Evolutionary conservation across 1,140 invertebrate genomes (phyloP), one percentile per base, ranked within the genome.

Genomic region (Melitaea cinxia): DNA sequence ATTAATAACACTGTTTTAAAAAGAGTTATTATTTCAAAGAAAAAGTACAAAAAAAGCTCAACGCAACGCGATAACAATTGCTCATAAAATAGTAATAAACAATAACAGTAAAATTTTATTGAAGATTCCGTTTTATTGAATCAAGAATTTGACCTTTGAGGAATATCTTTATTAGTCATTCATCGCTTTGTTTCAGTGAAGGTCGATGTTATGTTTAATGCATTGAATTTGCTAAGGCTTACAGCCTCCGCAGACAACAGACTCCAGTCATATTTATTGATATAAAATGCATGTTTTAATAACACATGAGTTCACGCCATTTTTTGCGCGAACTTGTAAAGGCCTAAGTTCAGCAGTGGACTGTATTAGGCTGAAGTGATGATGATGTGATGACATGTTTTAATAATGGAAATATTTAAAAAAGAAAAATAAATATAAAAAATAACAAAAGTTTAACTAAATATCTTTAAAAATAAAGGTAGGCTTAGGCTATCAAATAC

Each of bases 61-160:
- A 12, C 17, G n/a, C 12, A 45, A 39, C n/a, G 37, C 9, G 23
- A 47, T 47, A 47, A 47, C 6, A 47, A 23, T 47, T 47, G 10
- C 21, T 12, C 3, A 23, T 23, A 10, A 42, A 56, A 57, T 26
- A 39, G n/a, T 42, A 42, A 56, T 45, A 42, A 10, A 39, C 37
- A 17, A 45, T 45, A 45, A 47, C 33, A 9, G 23, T 57, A 57
- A 57, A 57, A 57, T 45, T 45, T 45, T 3, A 57, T 57, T 28
- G 59, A 61, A 61, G 59, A 39, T 37, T 10, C 42, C 23, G 21
- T 39, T 39, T 24, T 57, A 45, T 28, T 57, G 39, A 57, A 57
- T 42, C 17, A 52, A 35, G 59, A 61, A 61, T 61, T 15, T 61
- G 42, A 61, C 59, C 59, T 61, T 61, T 61, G 35, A 17, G 33